A percentile compares a stretch with the other conserved stretches of the same genome.
These are phyloP conservation scores for Thymelicus sylvestris DNA, from an alignment of 2,888 invertebrate species.

Conservation along the genomic window DNA sequence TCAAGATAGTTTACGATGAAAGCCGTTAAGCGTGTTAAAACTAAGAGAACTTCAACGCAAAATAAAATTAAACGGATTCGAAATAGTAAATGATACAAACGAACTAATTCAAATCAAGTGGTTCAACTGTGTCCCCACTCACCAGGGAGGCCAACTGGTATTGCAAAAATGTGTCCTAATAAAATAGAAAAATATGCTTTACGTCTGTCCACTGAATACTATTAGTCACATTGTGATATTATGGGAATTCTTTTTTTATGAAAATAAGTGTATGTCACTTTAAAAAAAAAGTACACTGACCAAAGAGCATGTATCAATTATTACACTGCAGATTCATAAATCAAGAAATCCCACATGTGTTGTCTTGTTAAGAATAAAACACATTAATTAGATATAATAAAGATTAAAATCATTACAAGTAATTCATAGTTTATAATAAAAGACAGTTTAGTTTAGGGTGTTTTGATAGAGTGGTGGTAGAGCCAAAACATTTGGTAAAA, in stretches of 20 bases:
- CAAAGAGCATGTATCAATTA: too few relatives aligned
- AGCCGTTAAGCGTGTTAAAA: slow-evolving; percentile 68
- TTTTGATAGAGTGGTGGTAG: neutral
- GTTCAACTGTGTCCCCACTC: slow-evolving; percentile 65
- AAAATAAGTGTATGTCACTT: neutral
- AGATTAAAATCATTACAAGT: neutral
- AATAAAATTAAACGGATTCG: slow-evolving; percentile 46
- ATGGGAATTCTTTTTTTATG: slow-evolving; percentile 42
- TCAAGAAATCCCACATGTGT: slow-evolving; percentile 17
- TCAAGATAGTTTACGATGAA: slow-evolving; percentile 48
- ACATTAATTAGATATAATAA: slow-evolving; percentile 17
- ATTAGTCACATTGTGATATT: slow-evolving; percentile 60
- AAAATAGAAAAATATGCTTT: slow-evolving; percentile 71
- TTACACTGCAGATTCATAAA: slow-evolving; percentile 22
- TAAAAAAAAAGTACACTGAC: too few relatives aligned
- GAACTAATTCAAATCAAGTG: slow-evolving; percentile 59
- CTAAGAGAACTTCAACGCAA: slow-evolving; percentile 46
- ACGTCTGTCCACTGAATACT: slow-evolving; percentile 46
- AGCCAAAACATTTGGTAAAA: slow-evolving; percentile 3
- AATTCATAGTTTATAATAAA: neutral
- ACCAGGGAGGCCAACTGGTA: slow-evolving; percentile 82
- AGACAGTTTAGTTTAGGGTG: too few relatives aligned
- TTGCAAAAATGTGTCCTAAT: slow-evolving; percentile 82
- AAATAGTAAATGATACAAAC: slow-evolving; percentile 35
- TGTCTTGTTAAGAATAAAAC: slow-evolving; percentile 23